These are phyloP conservation scores for Bradypodion pumilum DNA, from an alignment of 2,797 vertebrate genomes.

Conservation along the genomic window DNA sequence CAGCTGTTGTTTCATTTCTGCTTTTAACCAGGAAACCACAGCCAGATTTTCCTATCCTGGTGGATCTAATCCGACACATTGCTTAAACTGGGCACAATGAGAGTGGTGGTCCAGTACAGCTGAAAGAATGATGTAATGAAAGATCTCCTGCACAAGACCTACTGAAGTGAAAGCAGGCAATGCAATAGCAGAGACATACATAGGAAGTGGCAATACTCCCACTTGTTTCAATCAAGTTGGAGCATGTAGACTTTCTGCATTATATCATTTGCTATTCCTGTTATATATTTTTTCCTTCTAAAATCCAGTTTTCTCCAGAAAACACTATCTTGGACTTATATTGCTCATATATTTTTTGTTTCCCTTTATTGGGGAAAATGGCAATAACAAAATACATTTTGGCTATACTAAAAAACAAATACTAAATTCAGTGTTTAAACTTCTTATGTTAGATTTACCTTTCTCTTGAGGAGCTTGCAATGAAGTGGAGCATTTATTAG, in stretches of 20 bases:
- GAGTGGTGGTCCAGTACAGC: neutral
- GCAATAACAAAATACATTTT: slow-evolving; percentile 9
- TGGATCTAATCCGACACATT: neutral
- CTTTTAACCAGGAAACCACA: too few species aligned
- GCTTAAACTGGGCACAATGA: neutral
- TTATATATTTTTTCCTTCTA: neutral
- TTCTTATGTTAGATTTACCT: slow-evolving; percentile 53
- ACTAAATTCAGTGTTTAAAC: slow-evolving; percentile 32
- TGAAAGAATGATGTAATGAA: neutral
- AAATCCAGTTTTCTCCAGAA: neutral
- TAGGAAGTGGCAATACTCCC: too few species aligned
- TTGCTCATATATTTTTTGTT: slow-evolving; percentile 2
- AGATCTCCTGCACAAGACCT: neutral
- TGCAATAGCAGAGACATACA: neutral
- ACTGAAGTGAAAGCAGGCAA: neutral
- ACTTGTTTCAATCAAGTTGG: neutral
- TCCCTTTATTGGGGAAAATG: neutral
- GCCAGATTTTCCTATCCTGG: too few species aligned
- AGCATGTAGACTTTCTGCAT: neutral
- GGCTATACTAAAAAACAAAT: slow-evolving; percentile 27
- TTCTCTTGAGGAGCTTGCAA: slow-evolving; percentile 47
- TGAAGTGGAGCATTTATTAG: slow-evolving; percentile 54
- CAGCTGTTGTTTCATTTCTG: too few species aligned
- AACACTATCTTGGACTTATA: neutral
- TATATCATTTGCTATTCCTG: neutral